A percentile compares a stretch with the other conserved stretches of the same genome.
Conservation (phyloP, 2,113 vertebrate genomes). For the Oryctolagus cuniculus region DNA sequence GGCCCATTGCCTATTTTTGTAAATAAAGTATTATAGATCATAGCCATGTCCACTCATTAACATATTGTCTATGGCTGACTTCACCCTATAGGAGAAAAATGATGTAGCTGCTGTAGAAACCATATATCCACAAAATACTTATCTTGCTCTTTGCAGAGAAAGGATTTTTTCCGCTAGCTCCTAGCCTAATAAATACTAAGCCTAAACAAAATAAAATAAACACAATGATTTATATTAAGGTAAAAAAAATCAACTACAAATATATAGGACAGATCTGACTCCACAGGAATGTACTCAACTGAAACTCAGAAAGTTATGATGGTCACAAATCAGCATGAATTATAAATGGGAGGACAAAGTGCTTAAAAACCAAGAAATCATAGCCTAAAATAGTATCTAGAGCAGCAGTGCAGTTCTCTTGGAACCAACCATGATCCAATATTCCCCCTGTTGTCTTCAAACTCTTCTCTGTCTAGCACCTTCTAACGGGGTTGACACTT, state of each 20-base stretch:
- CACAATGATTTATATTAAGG: neutral
- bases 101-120: neutral
- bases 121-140: conserved; percentile 18
- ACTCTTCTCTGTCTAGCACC: neutral
- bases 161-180: neutral
- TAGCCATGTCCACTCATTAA: neutral
- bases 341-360: neutral
- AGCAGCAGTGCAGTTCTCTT: neutral
- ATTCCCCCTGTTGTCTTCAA: neutral
- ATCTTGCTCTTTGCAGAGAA: neutral
- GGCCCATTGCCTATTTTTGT: neutral
- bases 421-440: neutral
- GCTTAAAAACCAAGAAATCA: neutral
- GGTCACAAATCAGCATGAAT: conserved; percentile 17
- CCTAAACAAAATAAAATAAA: conserved; percentile 9
- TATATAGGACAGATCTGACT: neutral
- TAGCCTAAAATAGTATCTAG: neutral
- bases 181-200: neutral
- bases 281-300: neutral
- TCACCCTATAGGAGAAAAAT: neutral
- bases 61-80: neutral
- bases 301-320: neutral
- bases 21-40: neutral
- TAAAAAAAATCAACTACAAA: neutral
- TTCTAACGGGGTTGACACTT: neutral